Evolutionary conservation across 1,140 invertebrate species (phyloP).

Genomic region (Hyposmocoma kahamanoa): DNA sequence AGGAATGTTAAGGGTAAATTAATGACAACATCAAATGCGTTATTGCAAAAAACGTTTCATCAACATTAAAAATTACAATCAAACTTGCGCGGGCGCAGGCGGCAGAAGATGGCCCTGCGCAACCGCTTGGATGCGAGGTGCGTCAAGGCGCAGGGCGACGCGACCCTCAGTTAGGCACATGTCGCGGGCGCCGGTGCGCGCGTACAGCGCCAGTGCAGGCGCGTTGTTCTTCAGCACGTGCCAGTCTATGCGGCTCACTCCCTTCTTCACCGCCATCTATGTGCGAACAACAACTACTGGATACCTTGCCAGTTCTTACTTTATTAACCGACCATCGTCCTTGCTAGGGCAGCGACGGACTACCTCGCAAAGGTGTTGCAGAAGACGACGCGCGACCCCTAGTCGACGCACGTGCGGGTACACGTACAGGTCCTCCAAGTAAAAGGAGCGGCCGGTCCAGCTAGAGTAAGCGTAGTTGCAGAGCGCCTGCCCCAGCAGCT

Average conservation of each 20-base stretch:
- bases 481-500: conserved; percentile 29
- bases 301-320: background rate
- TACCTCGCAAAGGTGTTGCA: conserved; percentile 34
- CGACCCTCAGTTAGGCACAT: conserved; percentile 33
- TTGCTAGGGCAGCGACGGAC: background rate
- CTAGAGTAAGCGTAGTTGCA: conserved; percentile 51
- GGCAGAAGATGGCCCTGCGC: background rate
- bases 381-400: conserved; percentile 29
- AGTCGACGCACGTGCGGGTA: conserved; percentile 20
- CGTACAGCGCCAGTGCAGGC: conserved; percentile 39
- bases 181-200: conserved; percentile 40
- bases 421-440: conserved; percentile 56
- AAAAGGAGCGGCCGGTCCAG: conserved; percentile 49
- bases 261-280: conserved; percentile 19
- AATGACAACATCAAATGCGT: no score
- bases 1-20: no score
- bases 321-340: background rate
- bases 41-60: no score
- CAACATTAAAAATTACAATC: no score
- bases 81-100: background rate
- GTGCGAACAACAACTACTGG: background rate
- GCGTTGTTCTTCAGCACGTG: conserved; percentile 44
- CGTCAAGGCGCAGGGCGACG: conserved; percentile 40
- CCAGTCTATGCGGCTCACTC: conserved; percentile 42
- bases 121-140: conserved; percentile 22